phyloP scores from a whole-genome alignment of 2,113 vertebrate genomes.

The Neolamprologus caudopunctatus region DNA sequence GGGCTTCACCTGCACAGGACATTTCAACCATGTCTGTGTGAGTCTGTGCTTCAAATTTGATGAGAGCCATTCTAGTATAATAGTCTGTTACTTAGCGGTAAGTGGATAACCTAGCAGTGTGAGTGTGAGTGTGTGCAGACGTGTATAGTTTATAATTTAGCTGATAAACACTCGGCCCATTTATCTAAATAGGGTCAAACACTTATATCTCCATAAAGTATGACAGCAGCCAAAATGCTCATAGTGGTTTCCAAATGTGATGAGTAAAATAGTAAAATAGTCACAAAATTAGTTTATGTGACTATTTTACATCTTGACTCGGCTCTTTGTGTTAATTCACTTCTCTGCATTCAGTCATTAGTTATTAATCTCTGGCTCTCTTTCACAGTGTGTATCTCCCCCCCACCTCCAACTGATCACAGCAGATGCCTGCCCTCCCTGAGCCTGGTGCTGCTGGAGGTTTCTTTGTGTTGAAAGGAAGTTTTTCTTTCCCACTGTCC shows the following conservation, averaged over 20 bases:
- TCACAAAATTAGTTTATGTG: background rate
- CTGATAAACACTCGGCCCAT: background rate
- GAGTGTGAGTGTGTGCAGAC: background rate
- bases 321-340: background rate
- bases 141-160: background rate
- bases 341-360: background rate
- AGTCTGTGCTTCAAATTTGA: background rate
- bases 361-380: background rate
- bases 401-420: background rate
- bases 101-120: background rate
- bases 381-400: background rate
- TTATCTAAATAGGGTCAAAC: background rate
- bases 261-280: fast-evolving
- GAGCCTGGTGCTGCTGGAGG: background rate
- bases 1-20: fast-evolving
- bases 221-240: background rate
- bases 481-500: background rate
- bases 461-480: fast-evolving
- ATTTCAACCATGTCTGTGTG: background rate
- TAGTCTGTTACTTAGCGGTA: background rate
- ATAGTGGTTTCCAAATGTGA: background rate
- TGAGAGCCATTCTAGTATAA: background rate
- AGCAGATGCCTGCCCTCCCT: background rate
- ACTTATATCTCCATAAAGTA: fast-evolving
- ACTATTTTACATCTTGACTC: background rate